Evolutionary conservation across 37 sponge, comb jelly and placozoan genomes (phyloP).

Genomic region (Aplysina aerophoba): DNA sequence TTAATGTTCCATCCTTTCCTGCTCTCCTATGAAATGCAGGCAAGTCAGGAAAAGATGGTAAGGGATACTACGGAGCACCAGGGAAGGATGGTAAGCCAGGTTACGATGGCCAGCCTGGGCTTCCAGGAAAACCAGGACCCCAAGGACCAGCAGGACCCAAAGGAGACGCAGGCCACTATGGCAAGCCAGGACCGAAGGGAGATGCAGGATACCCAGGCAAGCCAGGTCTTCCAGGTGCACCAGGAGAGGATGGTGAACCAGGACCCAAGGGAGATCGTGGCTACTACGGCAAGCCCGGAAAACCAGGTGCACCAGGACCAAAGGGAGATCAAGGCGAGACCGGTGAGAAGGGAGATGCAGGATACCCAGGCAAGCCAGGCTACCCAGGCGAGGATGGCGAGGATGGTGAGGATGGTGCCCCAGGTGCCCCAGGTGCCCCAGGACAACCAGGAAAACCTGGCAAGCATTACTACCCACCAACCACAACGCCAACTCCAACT

Average conservation of each 20-base stretch:
- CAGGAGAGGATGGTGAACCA: not conserved
- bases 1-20: too few relatives aligned
- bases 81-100: too few relatives aligned
- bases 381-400: conserved; percentile 4
- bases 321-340: not conserved
- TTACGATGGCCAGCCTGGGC: not conserved
- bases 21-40: too few relatives aligned
- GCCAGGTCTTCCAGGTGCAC: conserved; percentile 1
- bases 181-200: not conserved
- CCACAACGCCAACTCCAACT: too few relatives aligned
- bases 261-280: not conserved
- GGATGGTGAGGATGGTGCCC: not conserved
- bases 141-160: not conserved
- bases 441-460: not conserved
- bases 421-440: not conserved
- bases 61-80: not conserved
- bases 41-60: too few relatives aligned
- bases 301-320: not conserved
- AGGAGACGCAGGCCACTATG: not conserved
- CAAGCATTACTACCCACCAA: too few relatives aligned
- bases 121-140: not conserved
- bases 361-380: conserved; percentile 11
- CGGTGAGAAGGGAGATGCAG: not conserved
- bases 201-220: not conserved
- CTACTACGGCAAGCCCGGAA: not conserved